phyloP scores from a whole-genome alignment of 2,888 invertebrate species.

The Campaea margaritaria region DNA sequence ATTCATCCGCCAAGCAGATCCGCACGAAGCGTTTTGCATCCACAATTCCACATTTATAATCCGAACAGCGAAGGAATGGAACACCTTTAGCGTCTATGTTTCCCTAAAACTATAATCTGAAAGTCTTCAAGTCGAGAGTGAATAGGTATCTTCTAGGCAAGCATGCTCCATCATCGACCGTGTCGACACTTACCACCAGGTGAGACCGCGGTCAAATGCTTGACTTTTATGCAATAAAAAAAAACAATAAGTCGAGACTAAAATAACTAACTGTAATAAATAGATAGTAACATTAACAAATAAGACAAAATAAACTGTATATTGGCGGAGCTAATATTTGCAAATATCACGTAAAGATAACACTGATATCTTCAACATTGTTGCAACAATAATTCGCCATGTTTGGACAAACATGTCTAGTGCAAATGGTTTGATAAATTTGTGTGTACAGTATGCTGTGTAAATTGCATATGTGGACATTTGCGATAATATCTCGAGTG shows the following conservation, averaged over 20 bases:
- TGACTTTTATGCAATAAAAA: no score
- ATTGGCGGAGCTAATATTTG: conserved; percentile 54
- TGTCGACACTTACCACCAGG: no score
- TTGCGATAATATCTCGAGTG: background rate
- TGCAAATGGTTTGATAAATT: conserved; percentile 45
- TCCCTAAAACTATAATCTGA: no score
- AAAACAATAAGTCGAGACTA: background rate
- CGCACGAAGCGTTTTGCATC: no score
- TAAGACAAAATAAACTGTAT: conserved; percentile 33
- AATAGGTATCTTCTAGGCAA: no score
- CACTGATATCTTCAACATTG: conserved; percentile 53
- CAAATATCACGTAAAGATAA: conserved; percentile 43
- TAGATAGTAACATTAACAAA: conserved; percentile 25
- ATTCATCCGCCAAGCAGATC: no score
- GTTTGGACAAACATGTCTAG: conserved; percentile 38
- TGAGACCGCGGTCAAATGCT: no score
- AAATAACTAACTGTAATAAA: background rate
- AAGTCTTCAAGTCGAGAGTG: no score
- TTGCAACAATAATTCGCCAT: conserved; percentile 57
- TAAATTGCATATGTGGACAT: conserved; percentile 26
- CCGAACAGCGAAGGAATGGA: no score
- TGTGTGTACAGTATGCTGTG: conserved; percentile 36
- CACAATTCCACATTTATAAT: no score
- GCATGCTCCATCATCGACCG: no score
- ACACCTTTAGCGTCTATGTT: no score